Conservation (phyloP, 2,888 invertebrate species). For the Tribolium freemani region DNA sequence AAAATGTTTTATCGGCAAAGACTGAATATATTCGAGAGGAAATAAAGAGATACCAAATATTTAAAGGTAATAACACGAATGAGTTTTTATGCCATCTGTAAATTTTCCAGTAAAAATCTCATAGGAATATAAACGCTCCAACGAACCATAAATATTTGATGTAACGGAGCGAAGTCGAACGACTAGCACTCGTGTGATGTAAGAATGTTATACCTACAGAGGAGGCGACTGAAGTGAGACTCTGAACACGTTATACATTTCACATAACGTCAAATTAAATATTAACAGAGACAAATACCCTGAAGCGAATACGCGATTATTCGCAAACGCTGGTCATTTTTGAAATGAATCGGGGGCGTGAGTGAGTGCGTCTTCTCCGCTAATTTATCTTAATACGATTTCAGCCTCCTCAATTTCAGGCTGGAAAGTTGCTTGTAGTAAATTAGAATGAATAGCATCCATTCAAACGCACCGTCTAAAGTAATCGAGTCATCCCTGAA, state of each 20-base stretch:
- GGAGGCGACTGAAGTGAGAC: background rate
- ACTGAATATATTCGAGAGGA: constrained; percentile 23
- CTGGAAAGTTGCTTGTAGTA: constrained; percentile 47
- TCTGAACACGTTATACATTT: background rate
- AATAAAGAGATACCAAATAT: constrained; percentile 46
- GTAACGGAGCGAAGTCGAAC: constrained; percentile 54
- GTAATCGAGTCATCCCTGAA: constrained; percentile 60
- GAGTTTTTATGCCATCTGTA: constrained; percentile 54
- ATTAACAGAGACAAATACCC: background rate
- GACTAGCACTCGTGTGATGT: constrained; percentile 54
- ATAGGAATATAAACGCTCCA: constrained; percentile 56
- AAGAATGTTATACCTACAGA: constrained; percentile 43
- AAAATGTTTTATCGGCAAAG: constrained; percentile 10
- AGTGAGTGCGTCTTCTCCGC: constrained; percentile 4
- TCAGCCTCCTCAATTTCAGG: constrained; percentile 50
- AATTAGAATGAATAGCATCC: constrained; percentile 58
- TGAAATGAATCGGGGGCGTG: background rate
- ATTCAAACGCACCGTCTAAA: constrained; percentile 53
- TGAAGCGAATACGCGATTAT: too few species aligned
- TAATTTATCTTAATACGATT: constrained; percentile 57
- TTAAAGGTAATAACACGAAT: constrained; percentile 48
- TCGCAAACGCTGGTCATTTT: too few species aligned
- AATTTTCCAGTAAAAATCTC: constrained; percentile 57
- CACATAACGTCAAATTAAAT: background rate
- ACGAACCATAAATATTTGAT: constrained; percentile 59